These are phyloP conservation scores for Phytoseiulus persimilis DNA, from an alignment of 2,888 invertebrate genomes.

Conservation along the genomic window DNA sequence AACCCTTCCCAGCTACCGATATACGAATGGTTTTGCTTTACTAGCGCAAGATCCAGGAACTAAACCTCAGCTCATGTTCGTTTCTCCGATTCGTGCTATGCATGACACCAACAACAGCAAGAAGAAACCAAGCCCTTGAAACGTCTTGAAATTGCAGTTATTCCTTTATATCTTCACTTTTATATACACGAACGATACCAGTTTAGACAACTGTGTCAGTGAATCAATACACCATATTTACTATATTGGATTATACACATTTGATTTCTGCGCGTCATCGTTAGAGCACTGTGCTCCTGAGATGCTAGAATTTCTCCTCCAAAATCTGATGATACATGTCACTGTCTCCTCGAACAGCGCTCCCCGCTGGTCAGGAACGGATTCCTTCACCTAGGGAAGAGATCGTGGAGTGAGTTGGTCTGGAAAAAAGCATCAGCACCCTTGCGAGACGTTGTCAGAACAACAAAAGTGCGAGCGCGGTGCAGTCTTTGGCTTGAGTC, in stretches of 20 bases:
- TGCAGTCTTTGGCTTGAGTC: neutral
- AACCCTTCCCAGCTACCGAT: neutral
- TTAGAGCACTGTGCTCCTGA: neutral
- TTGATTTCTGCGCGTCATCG: neutral
- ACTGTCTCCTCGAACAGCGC: constrained; percentile 9
- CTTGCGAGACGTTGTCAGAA: neutral
- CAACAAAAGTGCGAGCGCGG: neutral
- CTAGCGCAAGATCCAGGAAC: too few relatives aligned
- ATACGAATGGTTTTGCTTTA: too few relatives aligned
- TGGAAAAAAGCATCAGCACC: neutral
- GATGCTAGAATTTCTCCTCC: neutral
- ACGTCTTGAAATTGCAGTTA: neutral
- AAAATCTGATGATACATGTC: constrained; percentile 27
- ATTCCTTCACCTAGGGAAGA: constrained; percentile 24
- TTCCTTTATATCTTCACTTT: neutral
- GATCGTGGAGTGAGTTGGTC: neutral
- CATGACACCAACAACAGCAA: neutral
- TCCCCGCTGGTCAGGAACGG: constrained; percentile 14
- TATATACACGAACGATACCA: neutral
- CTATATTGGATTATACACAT: neutral
- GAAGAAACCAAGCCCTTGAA: neutral
- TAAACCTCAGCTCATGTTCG: too few relatives aligned
- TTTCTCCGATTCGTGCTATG: neutral
- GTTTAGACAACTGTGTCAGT: neutral
- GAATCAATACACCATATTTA: neutral